Percentiles rank a stretch among this genome's conserved stretches.
These are phyloP conservation scores for Panonychus citri DNA, from an alignment of 1,140 invertebrate genomes.

Conservation along the genomic window DNA sequence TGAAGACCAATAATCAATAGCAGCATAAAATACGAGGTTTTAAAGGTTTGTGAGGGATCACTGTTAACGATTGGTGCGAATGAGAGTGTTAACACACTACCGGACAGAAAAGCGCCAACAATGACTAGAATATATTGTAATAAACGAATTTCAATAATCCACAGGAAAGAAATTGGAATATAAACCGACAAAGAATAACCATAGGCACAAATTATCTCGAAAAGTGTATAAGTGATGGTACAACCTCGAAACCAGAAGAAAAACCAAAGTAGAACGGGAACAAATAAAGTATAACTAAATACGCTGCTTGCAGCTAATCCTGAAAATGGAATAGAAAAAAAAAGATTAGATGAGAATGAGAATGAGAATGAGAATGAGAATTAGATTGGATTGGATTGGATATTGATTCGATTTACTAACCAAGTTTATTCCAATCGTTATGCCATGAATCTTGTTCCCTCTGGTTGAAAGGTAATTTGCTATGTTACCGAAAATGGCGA, in stretches of 20 bases:
- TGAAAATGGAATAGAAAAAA: constrained; percentile 29
- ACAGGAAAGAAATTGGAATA: constrained; percentile 55
- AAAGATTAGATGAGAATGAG: too few relatives aligned
- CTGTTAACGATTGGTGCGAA: constrained; percentile 11
- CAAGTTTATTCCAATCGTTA: constrained; percentile 67
- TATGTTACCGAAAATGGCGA: constrained; percentile 80
- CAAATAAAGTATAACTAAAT: constrained; percentile 61
- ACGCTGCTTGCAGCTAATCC: constrained; percentile 66
- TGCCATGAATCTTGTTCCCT: constrained; percentile 40
- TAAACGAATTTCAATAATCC: constrained; percentile 4
- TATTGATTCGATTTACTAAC: too few relatives aligned
- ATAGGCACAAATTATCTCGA: constrained; percentile 67
- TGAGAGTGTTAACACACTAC: constrained; percentile 8
- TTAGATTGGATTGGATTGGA: background rate
- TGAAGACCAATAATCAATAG: constrained; percentile 9
- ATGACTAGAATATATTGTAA: constrained; percentile 7
- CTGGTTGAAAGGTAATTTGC: constrained; percentile 46
- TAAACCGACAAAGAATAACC: constrained; percentile 85
- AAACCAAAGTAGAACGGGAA: constrained; percentile 58
- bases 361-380: too few relatives aligned
- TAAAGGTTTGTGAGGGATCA: constrained; percentile 6
- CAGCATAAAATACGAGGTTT: constrained; percentile 9
- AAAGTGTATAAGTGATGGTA: constrained; percentile 37
- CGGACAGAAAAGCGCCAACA: constrained; percentile 7
- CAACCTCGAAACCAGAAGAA: constrained; percentile 53